phyloP scores from a whole-genome alignment of 2,113 vertebrate genomes.

The Trichomycterus rosablanca region DNA sequence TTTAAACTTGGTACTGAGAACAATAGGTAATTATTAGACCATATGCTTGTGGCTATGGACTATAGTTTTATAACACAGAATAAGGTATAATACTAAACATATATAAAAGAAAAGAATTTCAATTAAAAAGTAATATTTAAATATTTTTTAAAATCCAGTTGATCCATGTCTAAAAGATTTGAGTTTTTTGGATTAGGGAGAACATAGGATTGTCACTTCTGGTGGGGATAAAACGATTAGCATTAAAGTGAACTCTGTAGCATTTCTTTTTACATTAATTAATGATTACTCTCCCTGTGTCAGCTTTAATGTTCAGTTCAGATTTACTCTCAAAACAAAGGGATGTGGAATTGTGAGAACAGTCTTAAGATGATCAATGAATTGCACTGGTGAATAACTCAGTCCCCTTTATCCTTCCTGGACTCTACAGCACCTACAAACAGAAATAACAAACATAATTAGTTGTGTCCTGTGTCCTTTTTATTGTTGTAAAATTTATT shows the following conservation, averaged over 20 bases:
- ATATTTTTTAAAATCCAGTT: too few species aligned
- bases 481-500: neutral
- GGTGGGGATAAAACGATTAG: too few species aligned
- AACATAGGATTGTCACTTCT: neutral
- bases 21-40: neutral
- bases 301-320: too few species aligned
- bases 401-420: neutral
- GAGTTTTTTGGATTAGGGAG: too few species aligned
- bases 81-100: conserved; percentile 18
- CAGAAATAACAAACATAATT: neutral
- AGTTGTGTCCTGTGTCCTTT: neutral
- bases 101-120: neutral
- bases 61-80: neutral
- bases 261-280: too few species aligned
- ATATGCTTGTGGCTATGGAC: neutral
- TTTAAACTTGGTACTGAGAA: neutral
- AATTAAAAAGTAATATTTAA: too few species aligned
- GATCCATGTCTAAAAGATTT: too few species aligned
- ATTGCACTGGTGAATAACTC: neutral
- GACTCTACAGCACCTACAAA: neutral
- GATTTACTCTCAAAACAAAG: too few species aligned
- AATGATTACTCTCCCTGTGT: too few species aligned
- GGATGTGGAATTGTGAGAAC: too few species aligned
- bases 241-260: too few species aligned
- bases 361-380: too few species aligned